Evolutionary conservation across 1,140 invertebrate genomes (phyloP).

Genomic region (Monochamus saltuarius): DNA sequence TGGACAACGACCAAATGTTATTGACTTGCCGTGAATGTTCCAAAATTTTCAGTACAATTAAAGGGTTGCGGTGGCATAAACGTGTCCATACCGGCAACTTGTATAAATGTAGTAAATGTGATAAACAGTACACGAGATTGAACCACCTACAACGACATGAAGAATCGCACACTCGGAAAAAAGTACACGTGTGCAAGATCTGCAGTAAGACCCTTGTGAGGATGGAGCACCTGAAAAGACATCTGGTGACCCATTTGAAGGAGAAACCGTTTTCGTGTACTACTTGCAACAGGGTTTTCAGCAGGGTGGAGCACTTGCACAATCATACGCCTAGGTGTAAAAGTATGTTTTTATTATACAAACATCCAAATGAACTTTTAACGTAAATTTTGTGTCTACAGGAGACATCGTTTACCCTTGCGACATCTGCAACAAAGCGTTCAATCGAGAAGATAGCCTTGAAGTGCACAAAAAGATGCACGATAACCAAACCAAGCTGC

Average conservation of each 20-base stretch:
- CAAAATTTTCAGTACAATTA: slow-evolving; percentile 36
- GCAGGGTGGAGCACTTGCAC: slow-evolving; percentile 54
- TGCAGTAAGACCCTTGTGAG: slow-evolving; percentile 49
- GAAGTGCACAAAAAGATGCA: slow-evolving; percentile 46
- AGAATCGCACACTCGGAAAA: slow-evolving; percentile 41
- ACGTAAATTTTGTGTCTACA: slow-evolving; percentile 8
- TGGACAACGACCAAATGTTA: slow-evolving; percentile 45
- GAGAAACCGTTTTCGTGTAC: slow-evolving; percentile 57
- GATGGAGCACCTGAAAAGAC: slow-evolving; percentile 48
- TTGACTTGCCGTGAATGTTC: slow-evolving; percentile 44
- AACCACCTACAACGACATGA: slow-evolving; percentile 47
- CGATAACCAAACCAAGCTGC: slow-evolving; percentile 38
- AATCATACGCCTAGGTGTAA: slow-evolving; percentile 51
- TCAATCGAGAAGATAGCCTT: slow-evolving; percentile 46
- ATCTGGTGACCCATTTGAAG: slow-evolving; percentile 47
- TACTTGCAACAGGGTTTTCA: slow-evolving; percentile 56
- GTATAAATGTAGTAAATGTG: slow-evolving; percentile 48
- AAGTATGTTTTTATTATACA: slow-evolving; percentile 21
- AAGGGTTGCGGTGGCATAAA: slow-evolving; percentile 42
- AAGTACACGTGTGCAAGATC: slow-evolving; percentile 47
- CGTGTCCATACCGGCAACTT: slow-evolving; percentile 39
- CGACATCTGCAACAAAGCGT: slow-evolving; percentile 54
- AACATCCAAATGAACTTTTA: too few species aligned
- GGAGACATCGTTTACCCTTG: slow-evolving; percentile 52
- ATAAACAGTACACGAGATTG: slow-evolving; percentile 44